These are phyloP conservation scores for Pelecanus crispus DNA, from an alignment of 2,113 vertebrate genomes.

Conservation along the genomic window DNA sequence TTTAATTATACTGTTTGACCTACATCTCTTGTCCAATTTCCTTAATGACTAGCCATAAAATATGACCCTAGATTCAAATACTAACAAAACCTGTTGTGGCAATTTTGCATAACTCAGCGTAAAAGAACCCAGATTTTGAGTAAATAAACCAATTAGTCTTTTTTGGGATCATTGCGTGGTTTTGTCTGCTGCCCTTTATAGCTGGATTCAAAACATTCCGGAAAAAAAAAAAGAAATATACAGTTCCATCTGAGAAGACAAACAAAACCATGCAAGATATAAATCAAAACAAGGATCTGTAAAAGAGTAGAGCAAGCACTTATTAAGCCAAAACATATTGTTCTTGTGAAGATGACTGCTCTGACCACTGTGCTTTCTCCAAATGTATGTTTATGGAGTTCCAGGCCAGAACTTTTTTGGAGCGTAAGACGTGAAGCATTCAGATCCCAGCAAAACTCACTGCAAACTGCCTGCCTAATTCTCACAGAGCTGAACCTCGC, in stretches of 20 bases:
- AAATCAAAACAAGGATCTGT: constrained; percentile 21
- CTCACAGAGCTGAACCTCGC: background rate
- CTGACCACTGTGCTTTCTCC: background rate
- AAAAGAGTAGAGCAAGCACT: constrained; percentile 3
- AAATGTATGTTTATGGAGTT: background rate
- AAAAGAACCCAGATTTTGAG: background rate
- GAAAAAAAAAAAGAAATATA: background rate
- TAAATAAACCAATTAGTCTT: background rate
- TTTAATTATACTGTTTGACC: constrained; percentile 23
- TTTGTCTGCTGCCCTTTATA: background rate
- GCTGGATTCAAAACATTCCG: background rate
- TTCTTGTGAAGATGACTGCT: constrained; percentile 11
- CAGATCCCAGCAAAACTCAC: background rate
- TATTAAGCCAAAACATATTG: constrained; percentile 33
- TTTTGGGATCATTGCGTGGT: background rate
- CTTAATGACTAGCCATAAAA: constrained; percentile 2
- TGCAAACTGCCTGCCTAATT: background rate
- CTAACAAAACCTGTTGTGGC: background rate
- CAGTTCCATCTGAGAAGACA: constrained; percentile 11
- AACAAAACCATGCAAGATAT: background rate
- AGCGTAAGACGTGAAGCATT: background rate
- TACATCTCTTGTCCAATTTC: background rate
- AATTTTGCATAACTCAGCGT: background rate
- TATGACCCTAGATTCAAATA: background rate
- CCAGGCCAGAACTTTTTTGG: background rate